These are phyloP conservation scores for Nipponacmea schrenckii DNA, from an alignment of 2,888 invertebrate genomes.

Conservation along the genomic window DNA sequence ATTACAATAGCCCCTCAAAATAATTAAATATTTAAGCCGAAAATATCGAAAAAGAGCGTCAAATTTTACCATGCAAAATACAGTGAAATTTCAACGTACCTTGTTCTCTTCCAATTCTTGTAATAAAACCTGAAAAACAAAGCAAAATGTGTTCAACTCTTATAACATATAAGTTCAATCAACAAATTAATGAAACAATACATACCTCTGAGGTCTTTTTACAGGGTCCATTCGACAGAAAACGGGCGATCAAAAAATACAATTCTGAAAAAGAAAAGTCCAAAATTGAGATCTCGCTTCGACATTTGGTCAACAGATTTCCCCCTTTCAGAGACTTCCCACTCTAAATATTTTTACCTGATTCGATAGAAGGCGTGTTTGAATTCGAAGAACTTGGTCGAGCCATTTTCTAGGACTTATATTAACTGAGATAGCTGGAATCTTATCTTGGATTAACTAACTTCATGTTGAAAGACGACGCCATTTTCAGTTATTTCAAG, in stretches of 20 bases:
- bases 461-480: slow-evolving; percentile 17
- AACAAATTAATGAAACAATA: slow-evolving; percentile 39
- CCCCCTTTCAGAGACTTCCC: neutral
- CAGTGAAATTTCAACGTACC: slow-evolving; percentile 73
- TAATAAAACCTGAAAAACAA: slow-evolving; percentile 79
- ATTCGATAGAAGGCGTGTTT: slow-evolving; percentile 29
- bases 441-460: too few species aligned
- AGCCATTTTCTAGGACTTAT: slow-evolving; percentile 23
- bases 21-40: slow-evolving; percentile 20
- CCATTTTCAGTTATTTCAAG: slow-evolving; percentile 25
- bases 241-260: slow-evolving; percentile 94
- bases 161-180: too few species aligned
- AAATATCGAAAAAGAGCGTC: slow-evolving; percentile 38
- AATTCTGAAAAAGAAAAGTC: slow-evolving; percentile 75
- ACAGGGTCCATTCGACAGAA: slow-evolving; percentile 86
- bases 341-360: slow-evolving; percentile 30
- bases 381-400: slow-evolving; percentile 24
- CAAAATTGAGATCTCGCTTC: neutral
- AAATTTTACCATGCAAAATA: too few species aligned
- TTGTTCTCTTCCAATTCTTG: slow-evolving; percentile 82
- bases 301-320: neutral
- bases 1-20: neutral
- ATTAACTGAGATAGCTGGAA: too few species aligned
- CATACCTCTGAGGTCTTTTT: slow-evolving; percentile 85
- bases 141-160: slow-evolving; percentile 38